Base-by-base conservation (phyloP, 2,888 invertebrate genomes). In the Ichneumon xanthorius region DNA sequence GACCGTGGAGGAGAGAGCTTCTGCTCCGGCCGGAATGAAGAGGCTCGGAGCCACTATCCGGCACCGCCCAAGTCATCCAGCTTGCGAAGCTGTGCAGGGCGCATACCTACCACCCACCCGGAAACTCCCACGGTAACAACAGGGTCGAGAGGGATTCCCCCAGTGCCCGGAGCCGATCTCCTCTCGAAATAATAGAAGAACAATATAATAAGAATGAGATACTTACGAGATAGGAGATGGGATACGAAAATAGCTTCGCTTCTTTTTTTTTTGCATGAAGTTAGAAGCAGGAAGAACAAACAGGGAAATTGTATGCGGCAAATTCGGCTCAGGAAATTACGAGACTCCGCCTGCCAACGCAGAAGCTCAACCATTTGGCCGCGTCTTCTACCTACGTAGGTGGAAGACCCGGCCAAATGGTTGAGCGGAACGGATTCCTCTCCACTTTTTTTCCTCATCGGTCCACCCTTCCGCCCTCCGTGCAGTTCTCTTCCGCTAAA, bases 1-100 rank as follows among this genome's bases (percentile, higher is more conserved):
- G 87, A 91, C 85, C 87, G 89, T 84, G 88, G 53, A 89, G 90
- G 89, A 88, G 86, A 3, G 65, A 85, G 87, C 84, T 83, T 84
- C 88, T 79, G 83, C 80, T 86, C 85, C 86, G 85, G 75, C 77
- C 26, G 65, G 73, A 86, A 82, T 81, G 67, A 85, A 77, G 70
- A 80, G 76, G 80, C 85, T 77, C 75, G 5, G 14, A 80, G 80
- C 81, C 67, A 71, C 80, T 72, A 82, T 84, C 82, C 82, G 50
- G 55, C 50, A 67, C 63, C 61, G 71, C 77, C 72, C 71, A 71
- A 73, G 61, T 37, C 61, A 78, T 53, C 63, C 71, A 82, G 58
- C 71, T 71, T 53, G 82, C 22, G 30, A 40, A 40, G 37, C 67
- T 53, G 58, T 61, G 45, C 37, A 58, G 58, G 50, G 53, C 53